Conservation (phyloP, 2,113 vertebrate species). For the Geococcyx californianus region DNA sequence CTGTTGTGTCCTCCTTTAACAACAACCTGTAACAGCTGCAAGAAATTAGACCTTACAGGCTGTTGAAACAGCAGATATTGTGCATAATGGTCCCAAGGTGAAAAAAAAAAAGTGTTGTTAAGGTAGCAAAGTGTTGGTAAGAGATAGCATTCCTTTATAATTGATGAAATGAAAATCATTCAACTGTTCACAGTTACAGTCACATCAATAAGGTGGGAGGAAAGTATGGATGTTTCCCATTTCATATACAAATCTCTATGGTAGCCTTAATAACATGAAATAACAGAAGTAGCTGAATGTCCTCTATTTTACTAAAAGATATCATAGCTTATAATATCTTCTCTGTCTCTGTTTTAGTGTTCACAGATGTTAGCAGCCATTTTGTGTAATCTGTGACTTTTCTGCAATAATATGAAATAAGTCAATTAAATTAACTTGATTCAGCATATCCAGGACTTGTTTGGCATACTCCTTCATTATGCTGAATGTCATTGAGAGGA, state of each 20-base stretch:
- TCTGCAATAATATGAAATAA: background rate
- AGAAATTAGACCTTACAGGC: background rate
- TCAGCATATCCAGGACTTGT: background rate
- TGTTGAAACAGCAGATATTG: background rate
- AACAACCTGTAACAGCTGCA: background rate
- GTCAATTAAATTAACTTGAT: background rate
- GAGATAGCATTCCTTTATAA: background rate
- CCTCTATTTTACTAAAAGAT: background rate
- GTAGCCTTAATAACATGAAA: background rate
- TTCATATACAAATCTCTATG: background rate
- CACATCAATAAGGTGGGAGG: background rate
- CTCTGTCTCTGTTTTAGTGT: background rate
- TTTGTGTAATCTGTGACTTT: background rate
- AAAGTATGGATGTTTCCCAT: accelerated
- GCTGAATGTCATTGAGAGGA: background rate
- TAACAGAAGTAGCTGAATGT: background rate
- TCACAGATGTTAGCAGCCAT: background rate
- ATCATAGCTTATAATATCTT: background rate
- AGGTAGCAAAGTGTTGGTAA: background rate
- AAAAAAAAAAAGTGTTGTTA: background rate
- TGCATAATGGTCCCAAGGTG: background rate
- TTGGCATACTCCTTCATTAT: background rate
- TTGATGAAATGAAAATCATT: background rate
- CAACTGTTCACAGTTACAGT: background rate
- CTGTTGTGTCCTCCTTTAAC: background rate